These are phyloP conservation scores for Tribolium freemani DNA, from an alignment of 2,888 invertebrate genomes.

Conservation along the genomic window DNA sequence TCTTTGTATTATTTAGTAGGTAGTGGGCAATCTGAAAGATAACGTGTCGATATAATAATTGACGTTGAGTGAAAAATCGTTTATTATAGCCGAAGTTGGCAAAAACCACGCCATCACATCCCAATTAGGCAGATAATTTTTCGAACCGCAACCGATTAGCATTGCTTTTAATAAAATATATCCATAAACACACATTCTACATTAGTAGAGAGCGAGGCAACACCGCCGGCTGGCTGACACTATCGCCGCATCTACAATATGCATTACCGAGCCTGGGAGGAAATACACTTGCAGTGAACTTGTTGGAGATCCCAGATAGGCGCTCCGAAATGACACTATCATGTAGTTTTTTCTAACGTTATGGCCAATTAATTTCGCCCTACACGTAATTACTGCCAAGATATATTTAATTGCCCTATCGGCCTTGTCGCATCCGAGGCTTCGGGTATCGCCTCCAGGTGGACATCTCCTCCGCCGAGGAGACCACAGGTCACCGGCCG, in stretches of 20 bases:
- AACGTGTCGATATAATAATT: conserved; percentile 14
- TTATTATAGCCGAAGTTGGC: not conserved
- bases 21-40: conserved; percentile 1
- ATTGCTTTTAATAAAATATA: conserved; percentile 59
- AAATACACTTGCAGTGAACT: conserved; percentile 63
- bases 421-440: conserved; percentile 32
- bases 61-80: conserved; percentile 9
- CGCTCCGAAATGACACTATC: conserved; percentile 46
- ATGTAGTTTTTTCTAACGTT: conserved; percentile 41
- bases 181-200: conserved; percentile 61
- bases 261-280: conserved; percentile 62
- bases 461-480: conserved; percentile 6
- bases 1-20: conserved; percentile 6
- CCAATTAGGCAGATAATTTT: conserved; percentile 35
- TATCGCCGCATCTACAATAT: conserved; percentile 58
- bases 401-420: conserved; percentile 65
- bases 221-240: conserved; percentile 51
- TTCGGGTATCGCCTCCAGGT: conserved; percentile 18
- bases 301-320: conserved; percentile 61
- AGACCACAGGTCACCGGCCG: conserved; percentile 15
- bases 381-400: conserved; percentile 64
- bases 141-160: conserved; percentile 54
- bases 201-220: conserved; percentile 52
- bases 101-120: conserved; percentile 8
- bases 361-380: conserved; percentile 46